Evolutionary conservation across 2,888 invertebrate species (phyloP).

Genomic region (Drosophila multiciliata): DNA sequence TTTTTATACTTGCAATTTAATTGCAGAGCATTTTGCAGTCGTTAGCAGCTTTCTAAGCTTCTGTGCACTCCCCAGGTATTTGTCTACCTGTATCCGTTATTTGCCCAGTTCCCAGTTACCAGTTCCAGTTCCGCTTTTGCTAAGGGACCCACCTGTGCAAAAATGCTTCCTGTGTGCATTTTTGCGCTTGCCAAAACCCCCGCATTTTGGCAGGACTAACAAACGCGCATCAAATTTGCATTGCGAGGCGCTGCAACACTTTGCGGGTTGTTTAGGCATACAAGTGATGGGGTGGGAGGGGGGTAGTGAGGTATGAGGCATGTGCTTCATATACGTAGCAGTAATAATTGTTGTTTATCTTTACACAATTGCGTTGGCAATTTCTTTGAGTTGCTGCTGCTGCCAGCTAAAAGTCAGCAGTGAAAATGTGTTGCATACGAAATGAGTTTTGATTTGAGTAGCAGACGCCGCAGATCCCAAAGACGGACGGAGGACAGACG

Average conservation of each 20-base stretch:
- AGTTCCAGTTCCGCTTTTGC: constrained; percentile 42
- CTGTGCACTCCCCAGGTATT: background rate
- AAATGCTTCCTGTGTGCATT: constrained; percentile 64
- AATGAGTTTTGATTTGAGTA: constrained; percentile 81
- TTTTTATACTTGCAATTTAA: background rate
- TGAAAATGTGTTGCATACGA: constrained; percentile 79
- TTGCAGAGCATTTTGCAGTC: constrained; percentile 50
- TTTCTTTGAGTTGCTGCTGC: constrained; percentile 67
- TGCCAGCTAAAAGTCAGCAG: constrained; percentile 55
- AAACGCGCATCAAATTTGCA: constrained; percentile 70
- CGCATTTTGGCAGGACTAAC: constrained; percentile 25
- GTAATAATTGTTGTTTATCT: constrained; percentile 83
- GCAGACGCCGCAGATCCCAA: constrained; percentile 15
- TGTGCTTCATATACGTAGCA: constrained; percentile 46
- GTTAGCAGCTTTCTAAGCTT: accelerated
- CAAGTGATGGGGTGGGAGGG: background rate
- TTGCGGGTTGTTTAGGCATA: constrained; percentile 29
- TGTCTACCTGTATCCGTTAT: constrained; percentile 37
- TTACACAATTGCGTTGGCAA: constrained; percentile 79
- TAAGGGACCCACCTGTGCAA: constrained; percentile 41
- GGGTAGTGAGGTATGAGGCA: background rate
- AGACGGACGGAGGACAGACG: background rate
- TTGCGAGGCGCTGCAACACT: constrained; percentile 49
- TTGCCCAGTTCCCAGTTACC: constrained; percentile 49
- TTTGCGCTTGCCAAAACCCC: background rate